These are phyloP conservation scores for Motacilla alba DNA, from an alignment of 2,113 vertebrate species.

Conservation along the genomic window DNA sequence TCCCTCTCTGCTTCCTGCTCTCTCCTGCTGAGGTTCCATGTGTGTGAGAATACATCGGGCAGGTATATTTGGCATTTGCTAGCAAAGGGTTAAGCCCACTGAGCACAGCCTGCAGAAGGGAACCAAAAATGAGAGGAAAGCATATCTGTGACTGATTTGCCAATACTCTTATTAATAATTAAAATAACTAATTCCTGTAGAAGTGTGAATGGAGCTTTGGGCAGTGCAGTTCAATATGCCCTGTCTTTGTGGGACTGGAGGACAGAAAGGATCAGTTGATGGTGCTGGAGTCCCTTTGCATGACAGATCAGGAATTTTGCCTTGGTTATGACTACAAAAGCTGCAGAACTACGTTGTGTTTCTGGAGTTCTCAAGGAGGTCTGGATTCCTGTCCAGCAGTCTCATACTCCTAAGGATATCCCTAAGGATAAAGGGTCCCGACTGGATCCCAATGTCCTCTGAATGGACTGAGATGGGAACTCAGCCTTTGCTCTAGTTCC, in stretches of 20 bases:
- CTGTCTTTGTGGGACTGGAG: not conserved
- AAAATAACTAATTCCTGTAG: too few relatives aligned
- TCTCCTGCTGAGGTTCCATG: not conserved
- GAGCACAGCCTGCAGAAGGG: accelerated
- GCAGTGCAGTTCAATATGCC: not conserved
- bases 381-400: not conserved
- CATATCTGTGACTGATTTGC: accelerated
- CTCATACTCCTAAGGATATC: too few relatives aligned
- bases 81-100: not conserved
- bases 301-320: too few relatives aligned
- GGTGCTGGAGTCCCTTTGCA: not conserved
- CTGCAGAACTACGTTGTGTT: too few relatives aligned
- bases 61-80: not conserved
- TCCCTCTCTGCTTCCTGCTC: not conserved
- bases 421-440: not conserved
- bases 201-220: too few relatives aligned
- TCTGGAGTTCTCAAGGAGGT: too few relatives aligned
- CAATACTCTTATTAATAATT: too few relatives aligned
- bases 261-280: not conserved
- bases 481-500: not conserved
- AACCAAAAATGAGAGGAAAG: not conserved
- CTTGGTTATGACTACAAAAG: too few relatives aligned
- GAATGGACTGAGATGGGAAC: not conserved
- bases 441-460: not conserved
- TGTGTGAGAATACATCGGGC: not conserved